Evolutionary conservation across 2,797 vertebrate genomes (phyloP), one percentile per base, ranked within the genome.

Genomic region (Gymnopithys bicolor): DNA sequence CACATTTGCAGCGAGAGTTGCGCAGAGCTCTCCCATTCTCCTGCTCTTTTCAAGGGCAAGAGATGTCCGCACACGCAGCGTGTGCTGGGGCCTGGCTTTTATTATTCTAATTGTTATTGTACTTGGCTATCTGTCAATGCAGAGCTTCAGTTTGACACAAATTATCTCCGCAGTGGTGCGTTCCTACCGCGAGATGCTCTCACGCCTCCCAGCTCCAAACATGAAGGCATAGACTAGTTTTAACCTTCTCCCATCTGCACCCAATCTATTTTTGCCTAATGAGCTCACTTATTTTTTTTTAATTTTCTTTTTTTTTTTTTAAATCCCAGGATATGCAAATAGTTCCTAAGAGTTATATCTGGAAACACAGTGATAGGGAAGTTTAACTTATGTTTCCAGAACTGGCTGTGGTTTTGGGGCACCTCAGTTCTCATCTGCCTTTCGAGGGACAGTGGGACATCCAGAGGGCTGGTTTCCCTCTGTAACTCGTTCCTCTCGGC

Each of bases 21-120:
- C 28, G 14, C 30, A 58, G 64, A 83, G 46, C 66, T 87, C 25
- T 67, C 41, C 82, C 17, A 8, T 75, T 83, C 76, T 87, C 35
- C 77, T 76, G 84, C 83, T 92, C 6, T 93, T 96, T 94, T 95
- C 94, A 95, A 95, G 92, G 94, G 88, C 86, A 87, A 89, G 88
- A 79, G 63, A 75, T n/a, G 76, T 95, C 79, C 14, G 2, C 87
- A 68, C 84, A 30, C 2, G 4, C 84, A 93, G 87, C 77, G 10
- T 93, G 70, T 88, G 52, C 66, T 60, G 71, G 45, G 63, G 73
- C 66, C 66, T 92, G 89, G 82, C 84, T 95, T 96, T 96, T 95
- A 79, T 95, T 90, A 91, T 95, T 93, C 46, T 95, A 95, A 95
- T 96, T 94, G 89, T 95, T 94, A 90, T 93, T 95, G 89, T 93